Base-by-base conservation (phyloP, 2,888 invertebrate species). In the Idaea dimidiata region DNA sequence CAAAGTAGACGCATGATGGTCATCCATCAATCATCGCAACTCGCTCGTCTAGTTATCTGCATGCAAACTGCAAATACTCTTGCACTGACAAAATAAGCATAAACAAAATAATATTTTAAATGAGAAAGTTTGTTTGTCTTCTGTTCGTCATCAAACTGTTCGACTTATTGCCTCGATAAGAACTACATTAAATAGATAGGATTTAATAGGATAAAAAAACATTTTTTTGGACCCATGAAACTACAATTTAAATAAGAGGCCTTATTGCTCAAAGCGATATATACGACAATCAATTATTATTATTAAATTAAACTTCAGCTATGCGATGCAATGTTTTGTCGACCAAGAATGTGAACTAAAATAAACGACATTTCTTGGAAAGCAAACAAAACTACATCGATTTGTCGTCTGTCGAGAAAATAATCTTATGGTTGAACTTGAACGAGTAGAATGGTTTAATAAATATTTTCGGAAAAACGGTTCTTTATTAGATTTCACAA, bases 301-400 rank as follows among this genome's bases (percentile, higher is more conserved):
- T n/a, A n/a, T n/a, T n/a, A 33, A 33, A 5, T 10, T 0, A 14
- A 43, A 43, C 43, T 43, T 43, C 10, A 8, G 43, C 43, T 14
- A 43, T 43, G 43, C 14, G 14, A 43, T 43, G 43, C 24, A 24
- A 24, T 24, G 24, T 24, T 43, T 43, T 8, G 43, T 6, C 43
- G 43, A 43, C 7, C 43, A 43, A 43, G 43, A 14, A 43, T 43
- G 8, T 43, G 43, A 43, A 43, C 43, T 0, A 43, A 43, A 43
- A 43, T 43, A 43, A 43, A 43, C 43, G 43, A 43, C 43, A 43
- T 43, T 43, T 43, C 43, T 43, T 43, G 43, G 43, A 43, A 43
- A 43, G 43, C 43, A 43, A 43, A 43, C 43, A 14, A 43, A 14
- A 43, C 43, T 43, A 43, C 14, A 43, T 24, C 24, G 24, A 43